A percentile compares a stretch with the other conserved stretches of the same genome.
Conservation (phyloP, 2,797 vertebrate genomes). For the Hydrolagus colliei region DNA sequence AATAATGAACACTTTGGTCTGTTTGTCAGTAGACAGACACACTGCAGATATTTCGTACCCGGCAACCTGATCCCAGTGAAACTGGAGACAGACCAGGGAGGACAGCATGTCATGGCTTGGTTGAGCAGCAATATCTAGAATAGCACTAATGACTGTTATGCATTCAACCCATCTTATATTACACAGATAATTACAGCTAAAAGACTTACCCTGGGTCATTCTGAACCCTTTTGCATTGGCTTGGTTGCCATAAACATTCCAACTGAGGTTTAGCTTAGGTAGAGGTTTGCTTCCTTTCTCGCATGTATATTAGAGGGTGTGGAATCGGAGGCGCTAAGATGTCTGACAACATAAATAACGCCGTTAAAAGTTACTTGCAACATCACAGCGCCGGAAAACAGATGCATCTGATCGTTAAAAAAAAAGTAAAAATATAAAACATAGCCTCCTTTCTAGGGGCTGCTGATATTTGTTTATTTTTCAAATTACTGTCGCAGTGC, state of each 20-base stretch:
- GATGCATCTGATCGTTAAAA: constrained; percentile 14
- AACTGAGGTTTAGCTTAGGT: constrained; percentile 13
- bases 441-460: not conserved
- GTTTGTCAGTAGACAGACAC: constrained; percentile 52
- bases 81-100: constrained; percentile 33
- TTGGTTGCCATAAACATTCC: constrained; percentile 31
- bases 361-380: constrained; percentile 19
- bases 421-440: constrained; percentile 26
- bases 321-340: not conserved
- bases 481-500: not conserved
- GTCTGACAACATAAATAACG: constrained; percentile 29
- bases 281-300: not conserved
- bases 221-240: constrained; percentile 40
- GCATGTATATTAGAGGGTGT: not conserved
- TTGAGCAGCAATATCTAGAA: constrained; percentile 48
- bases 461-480: constrained; percentile 25
- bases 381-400: not conserved
- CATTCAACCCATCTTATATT: constrained; percentile 47
- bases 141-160: constrained; percentile 46
- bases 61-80: constrained; percentile 49
- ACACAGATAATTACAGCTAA: constrained; percentile 48
- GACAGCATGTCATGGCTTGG: constrained; percentile 54
- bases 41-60: constrained; percentile 43
- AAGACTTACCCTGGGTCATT: constrained; percentile 41
- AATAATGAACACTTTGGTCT: constrained; percentile 40